Percentiles rank a stretch among this genome's conserved stretches.
phyloP scores from a whole-genome alignment of 2,797 vertebrate species.

The Emydoidea blandingii region DNA sequence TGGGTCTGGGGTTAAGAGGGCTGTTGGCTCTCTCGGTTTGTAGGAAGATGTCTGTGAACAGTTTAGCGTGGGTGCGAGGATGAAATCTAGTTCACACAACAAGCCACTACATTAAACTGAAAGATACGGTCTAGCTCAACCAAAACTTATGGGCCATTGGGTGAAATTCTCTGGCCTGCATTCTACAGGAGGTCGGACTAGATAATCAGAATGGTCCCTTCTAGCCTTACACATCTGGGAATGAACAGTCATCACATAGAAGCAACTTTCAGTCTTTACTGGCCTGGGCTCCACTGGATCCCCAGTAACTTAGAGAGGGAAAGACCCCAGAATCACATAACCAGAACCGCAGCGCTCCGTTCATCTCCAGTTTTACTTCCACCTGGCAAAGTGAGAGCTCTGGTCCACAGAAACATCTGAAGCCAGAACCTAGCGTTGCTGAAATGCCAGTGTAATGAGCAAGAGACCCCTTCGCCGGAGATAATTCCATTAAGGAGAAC shows the following conservation, averaged over 20 bases:
- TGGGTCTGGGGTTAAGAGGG: background rate
- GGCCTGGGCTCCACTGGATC: background rate
- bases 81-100: background rate
- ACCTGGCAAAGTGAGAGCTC: background rate
- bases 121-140: background rate
- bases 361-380: background rate
- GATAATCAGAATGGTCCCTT: background rate
- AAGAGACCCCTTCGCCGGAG: background rate
- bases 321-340: rapidly evolving
- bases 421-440: background rate
- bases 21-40: background rate
- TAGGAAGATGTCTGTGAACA: background rate
- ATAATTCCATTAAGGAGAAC: background rate
- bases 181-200: background rate
- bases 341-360: background rate
- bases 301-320: background rate
- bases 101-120: background rate
- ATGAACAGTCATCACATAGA: background rate
- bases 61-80: background rate
- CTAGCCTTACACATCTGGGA: background rate
- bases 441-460: background rate
- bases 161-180: background rate
- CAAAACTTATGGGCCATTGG: rapidly evolving
- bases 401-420: background rate
- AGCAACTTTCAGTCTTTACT: background rate